Conservation (phyloP, 2,797 vertebrate genomes). For the Pseudopleuronectes americanus region DNA sequence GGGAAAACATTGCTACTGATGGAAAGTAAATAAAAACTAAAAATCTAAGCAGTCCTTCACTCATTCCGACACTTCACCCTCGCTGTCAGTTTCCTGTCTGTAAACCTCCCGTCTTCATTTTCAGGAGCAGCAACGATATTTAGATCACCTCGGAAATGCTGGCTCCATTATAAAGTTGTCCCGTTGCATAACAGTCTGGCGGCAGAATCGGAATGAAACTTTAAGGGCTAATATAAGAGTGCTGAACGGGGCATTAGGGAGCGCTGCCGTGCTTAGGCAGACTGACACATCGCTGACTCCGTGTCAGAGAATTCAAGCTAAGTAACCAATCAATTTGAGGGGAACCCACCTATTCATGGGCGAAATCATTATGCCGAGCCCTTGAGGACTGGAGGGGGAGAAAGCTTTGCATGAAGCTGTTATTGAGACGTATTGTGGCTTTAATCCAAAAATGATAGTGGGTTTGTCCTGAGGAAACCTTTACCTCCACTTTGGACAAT, state of each 20-base stretch:
- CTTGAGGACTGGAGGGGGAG: constrained; percentile 12
- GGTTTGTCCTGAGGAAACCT: not conserved
- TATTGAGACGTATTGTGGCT: not conserved
- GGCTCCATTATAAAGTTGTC: constrained; percentile 18
- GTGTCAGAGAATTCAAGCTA: constrained; percentile 63
- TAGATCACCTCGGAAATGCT: constrained; percentile 28
- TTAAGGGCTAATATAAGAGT: constrained; percentile 55
- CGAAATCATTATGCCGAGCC: constrained; percentile 48
- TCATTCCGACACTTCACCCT: constrained; percentile 1
- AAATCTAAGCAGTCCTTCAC: not conserved
- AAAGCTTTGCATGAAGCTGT: constrained; percentile 21
- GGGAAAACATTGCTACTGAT: constrained; percentile 1
- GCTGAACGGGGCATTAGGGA: constrained; percentile 71
- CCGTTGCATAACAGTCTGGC: constrained; percentile 31
- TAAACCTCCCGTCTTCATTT: constrained; percentile 11
- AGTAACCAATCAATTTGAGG: constrained; percentile 70
- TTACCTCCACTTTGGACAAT: not conserved
- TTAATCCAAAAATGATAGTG: not conserved
- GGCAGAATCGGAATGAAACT: constrained; percentile 31
- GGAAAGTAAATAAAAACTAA: no score
- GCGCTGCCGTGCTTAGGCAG: constrained; percentile 50
- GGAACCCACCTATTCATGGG: constrained; percentile 55
- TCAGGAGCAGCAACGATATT: constrained; percentile 20
- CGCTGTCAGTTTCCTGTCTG: constrained; percentile 4
- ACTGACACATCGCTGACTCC: constrained; percentile 69